Evolutionary conservation across 1,140 invertebrate species (phyloP).

Genomic region (Tetragonula clypearis): DNA sequence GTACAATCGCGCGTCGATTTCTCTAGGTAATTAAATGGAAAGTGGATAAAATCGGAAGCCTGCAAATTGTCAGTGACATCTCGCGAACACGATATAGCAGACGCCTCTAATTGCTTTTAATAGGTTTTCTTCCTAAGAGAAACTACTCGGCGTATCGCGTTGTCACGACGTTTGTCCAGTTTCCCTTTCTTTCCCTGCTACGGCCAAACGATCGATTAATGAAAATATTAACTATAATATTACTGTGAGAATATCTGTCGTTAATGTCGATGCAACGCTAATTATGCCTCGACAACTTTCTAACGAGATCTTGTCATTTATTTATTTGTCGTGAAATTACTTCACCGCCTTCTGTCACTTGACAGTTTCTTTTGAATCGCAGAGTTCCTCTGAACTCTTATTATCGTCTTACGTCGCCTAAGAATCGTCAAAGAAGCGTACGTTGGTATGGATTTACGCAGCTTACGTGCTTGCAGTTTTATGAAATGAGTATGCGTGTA

Average conservation of each 20-base stretch:
- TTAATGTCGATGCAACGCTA: slow-evolving; percentile 37
- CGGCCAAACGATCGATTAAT: neutral
- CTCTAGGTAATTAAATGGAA: neutral
- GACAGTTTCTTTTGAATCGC: neutral
- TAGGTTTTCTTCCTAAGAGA: slow-evolving; percentile 21
- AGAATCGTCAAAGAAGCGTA: neutral
- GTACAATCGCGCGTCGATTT: neutral
- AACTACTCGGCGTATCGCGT: slow-evolving; percentile 27
- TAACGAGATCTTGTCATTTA: slow-evolving; percentile 33
- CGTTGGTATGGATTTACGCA: neutral
- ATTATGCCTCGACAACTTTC: slow-evolving; percentile 23
- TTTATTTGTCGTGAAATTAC: slow-evolving; percentile 50
- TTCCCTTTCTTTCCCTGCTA: neutral
- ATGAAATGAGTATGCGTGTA: slow-evolving; percentile 20
- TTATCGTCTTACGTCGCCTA: neutral
- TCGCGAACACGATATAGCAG: slow-evolving; percentile 69
- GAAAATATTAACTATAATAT: neutral
- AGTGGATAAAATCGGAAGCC: slow-evolving; percentile 16
- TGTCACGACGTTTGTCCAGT: slow-evolving; percentile 17
- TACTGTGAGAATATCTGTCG: slow-evolving; percentile 22
- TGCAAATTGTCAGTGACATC: slow-evolving; percentile 67
- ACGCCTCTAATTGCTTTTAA: slow-evolving; percentile 66
- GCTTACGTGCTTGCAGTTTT: neutral
- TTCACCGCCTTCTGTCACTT: slow-evolving; percentile 10
- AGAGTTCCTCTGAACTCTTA: slow-evolving; percentile 10